Percentiles rank a stretch among this genome's conserved stretches.
Evolutionary conservation across 2,888 invertebrate genomes (phyloP).

Genomic region (Achlya flavicornis): DNA sequence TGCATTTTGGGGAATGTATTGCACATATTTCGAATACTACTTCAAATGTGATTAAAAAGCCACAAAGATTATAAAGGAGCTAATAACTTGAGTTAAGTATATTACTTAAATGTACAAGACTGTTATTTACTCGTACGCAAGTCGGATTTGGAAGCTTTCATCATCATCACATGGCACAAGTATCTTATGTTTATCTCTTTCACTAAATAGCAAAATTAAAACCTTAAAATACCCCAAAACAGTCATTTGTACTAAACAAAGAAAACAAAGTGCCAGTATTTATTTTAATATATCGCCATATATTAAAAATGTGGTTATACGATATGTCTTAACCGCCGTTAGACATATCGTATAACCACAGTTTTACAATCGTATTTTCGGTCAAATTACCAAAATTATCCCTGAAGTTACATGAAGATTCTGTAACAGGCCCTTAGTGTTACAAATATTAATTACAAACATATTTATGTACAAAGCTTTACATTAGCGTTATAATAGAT

Average conservation of each 20-base stretch:
- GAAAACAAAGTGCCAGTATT: background rate
- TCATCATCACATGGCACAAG: constrained; percentile 54
- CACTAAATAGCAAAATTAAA: constrained; percentile 45
- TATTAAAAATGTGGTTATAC: no score
- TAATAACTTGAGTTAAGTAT: background rate
- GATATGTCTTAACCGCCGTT: no score
- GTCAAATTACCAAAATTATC: no score
- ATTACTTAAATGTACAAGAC: background rate
- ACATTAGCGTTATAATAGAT: constrained; percentile 36
- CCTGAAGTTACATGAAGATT: no score
- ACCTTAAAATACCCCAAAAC: constrained; percentile 57
- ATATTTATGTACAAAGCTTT: constrained; percentile 37
- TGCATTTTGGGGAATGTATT: constrained; percentile 71
- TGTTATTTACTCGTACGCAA: no score
- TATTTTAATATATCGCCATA: no score
- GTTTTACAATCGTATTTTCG: no score
- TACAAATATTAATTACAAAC: constrained; percentile 43
- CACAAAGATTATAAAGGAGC: background rate
- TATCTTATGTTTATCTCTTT: constrained; percentile 27
- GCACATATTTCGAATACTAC: constrained; percentile 42
- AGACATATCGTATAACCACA: no score
- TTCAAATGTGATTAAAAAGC: background rate
- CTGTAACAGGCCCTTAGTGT: no score
- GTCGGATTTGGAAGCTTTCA: constrained; percentile 9
- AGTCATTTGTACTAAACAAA: constrained; percentile 35